Percentiles rank a stretch among this genome's conserved stretches.
These are phyloP conservation scores for Cephus cinctus DNA, from an alignment of 1,140 invertebrate species.

Conservation along the genomic window DNA sequence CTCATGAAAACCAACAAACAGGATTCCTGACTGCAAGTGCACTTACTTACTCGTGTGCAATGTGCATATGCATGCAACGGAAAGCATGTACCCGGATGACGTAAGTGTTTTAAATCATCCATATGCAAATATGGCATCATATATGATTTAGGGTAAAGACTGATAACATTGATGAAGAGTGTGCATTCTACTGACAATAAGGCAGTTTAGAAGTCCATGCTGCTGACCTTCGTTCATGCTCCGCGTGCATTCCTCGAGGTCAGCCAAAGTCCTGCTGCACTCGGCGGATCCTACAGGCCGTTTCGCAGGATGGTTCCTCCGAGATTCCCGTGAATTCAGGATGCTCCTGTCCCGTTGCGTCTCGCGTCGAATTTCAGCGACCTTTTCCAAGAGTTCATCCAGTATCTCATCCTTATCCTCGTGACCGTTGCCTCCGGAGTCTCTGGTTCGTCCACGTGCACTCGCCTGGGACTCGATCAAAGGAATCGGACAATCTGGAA, in stretches of 20 bases:
- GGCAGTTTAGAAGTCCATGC: not conserved
- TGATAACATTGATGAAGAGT: too few species aligned
- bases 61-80: too few species aligned
- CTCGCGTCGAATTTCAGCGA: slow-evolving; percentile 16
- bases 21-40: too few species aligned
- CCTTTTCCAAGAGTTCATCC: slow-evolving; percentile 33
- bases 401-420: slow-evolving; percentile 30
- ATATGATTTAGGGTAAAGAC: too few species aligned
- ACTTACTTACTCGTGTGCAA: too few species aligned
- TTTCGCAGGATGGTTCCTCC: slow-evolving; percentile 7
- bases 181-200: too few species aligned
- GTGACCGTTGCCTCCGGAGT: slow-evolving; percentile 15
- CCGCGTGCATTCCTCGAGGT: slow-evolving; percentile 29
- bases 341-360: slow-evolving; percentile 15
- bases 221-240: slow-evolving; percentile 34
- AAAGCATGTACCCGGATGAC: too few species aligned
- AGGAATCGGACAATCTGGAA: slow-evolving; percentile 45
- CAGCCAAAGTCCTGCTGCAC: slow-evolving; percentile 22
- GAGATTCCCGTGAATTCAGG: slow-evolving; percentile 9
- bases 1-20: too few species aligned
- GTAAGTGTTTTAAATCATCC: too few species aligned
- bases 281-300: slow-evolving; percentile 18
- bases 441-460: slow-evolving; percentile 20
- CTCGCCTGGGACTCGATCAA: slow-evolving; percentile 42
- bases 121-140: too few species aligned